These are phyloP conservation scores for Lepisosteus osseus DNA, from an alignment of 2,113 vertebrate species.

Conservation along the genomic window DNA sequence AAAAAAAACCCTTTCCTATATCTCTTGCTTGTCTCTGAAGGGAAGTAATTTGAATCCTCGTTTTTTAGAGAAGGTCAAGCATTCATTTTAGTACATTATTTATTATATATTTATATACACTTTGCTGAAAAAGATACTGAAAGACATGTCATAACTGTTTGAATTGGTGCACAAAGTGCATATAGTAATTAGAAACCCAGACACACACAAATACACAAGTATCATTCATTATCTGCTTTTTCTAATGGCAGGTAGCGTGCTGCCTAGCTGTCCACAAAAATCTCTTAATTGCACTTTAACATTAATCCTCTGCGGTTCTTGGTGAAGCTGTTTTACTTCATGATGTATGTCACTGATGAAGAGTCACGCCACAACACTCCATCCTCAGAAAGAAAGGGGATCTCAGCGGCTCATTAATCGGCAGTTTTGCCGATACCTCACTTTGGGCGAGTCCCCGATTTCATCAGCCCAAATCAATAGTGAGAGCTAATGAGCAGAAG, in stretches of 20 bases:
- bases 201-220: too few relatives aligned
- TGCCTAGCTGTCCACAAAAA: too few relatives aligned
- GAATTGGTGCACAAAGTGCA: too few relatives aligned
- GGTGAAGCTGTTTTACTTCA: not conserved
- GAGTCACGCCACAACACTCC: not conserved
- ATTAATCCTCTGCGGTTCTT: not conserved
- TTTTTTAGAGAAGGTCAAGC: too few relatives aligned
- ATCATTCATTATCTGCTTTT: too few relatives aligned
- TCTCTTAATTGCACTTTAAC: too few relatives aligned
- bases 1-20: not conserved
- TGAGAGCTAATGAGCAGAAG: not conserved
- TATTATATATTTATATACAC: too few relatives aligned
- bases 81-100: too few relatives aligned
- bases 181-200: too few relatives aligned
- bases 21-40: constrained; percentile 1
- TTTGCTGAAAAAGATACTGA: not conserved
- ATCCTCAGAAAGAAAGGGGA: not conserved
- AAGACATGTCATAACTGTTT: too few relatives aligned
- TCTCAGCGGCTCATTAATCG: not conserved
- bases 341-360: not conserved
- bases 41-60: not conserved
- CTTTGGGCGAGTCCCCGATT: not conserved
- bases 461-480: not conserved
- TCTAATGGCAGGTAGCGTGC: too few relatives aligned
- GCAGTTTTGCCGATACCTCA: not conserved